Base-by-base conservation (phyloP, 2,888 invertebrate genomes). In the Tachina lurida region DNA sequence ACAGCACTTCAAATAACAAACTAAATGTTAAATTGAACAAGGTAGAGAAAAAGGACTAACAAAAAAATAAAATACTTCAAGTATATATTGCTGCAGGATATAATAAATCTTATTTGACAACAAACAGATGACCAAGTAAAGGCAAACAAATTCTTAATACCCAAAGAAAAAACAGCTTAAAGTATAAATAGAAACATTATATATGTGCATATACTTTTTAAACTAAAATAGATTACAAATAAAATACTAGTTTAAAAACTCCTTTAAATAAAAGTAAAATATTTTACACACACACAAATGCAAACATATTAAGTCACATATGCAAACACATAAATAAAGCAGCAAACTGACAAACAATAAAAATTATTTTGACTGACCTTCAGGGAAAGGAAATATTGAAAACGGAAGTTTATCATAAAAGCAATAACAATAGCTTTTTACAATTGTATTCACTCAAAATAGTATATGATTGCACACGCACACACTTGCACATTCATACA, bases 351-450 rank as follows among this genome's bases (percentile, higher is more conserved):
- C 7, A 56, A 47, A 74, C 9, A 56, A 56, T 31, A 52, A 31
- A 54, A n/a, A 17, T 12, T 75, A 43, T 56, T 52, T 65, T 41
- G 22, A 63, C 54, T 70, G 63, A 62, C 75, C 75, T 68, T 74
- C 41, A 73, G 77, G 68, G 47, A 77, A 22, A 71, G 73, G 65
- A 84, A 73, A 71, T 62, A 76, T 77, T 77, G 71, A 80, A 76
- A 84, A 81, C 76, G 81, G 76, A 84, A 76, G 76, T 81, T 84
- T 67, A 71, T 73, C 80, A 80, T 80, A 84, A 84, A 73, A 31
- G 76, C 74, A 76, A 45, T 41, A 73, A 65, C 47, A 54, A 54
- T 15, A 84, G 54, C 47, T 68, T 60, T 84, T 84, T 67, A 60
- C 54, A 65, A 17, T 62, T 73, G 22, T 67, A 65, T 73, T 81